A percentile compares a stretch with the other conserved stretches of the same genome.
These are phyloP conservation scores for Xenus cinereus DNA, from an alignment of 2,113 vertebrate species.

Conservation along the genomic window DNA sequence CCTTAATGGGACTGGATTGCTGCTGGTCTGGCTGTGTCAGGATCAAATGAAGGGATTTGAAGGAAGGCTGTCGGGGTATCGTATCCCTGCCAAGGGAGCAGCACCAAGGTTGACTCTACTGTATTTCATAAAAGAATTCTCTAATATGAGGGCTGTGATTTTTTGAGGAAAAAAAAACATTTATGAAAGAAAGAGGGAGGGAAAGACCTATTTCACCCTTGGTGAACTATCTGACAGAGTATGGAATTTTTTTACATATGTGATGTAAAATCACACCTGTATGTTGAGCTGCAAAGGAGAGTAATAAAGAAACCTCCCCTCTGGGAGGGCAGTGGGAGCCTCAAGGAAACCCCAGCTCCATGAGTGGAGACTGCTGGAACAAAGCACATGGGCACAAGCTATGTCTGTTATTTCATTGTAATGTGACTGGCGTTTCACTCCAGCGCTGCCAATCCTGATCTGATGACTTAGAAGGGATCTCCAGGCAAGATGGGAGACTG, in stretches of 20 bases:
- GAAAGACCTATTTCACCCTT: background rate
- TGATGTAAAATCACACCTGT: background rate
- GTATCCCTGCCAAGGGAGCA: background rate
- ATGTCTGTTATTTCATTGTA: background rate
- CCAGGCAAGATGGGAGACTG: background rate
- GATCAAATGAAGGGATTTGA: background rate
- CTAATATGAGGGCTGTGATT: background rate
- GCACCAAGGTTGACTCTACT: background rate
- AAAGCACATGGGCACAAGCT: background rate
- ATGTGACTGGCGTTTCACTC: background rate
- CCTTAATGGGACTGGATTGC: background rate
- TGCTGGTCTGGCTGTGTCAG: background rate
- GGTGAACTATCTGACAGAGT: background rate
- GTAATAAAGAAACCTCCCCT: background rate
- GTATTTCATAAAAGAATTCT: background rate
- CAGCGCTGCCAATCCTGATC: background rate
- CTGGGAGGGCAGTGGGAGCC: background rate
- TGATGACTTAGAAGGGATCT: background rate
- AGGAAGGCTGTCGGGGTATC: background rate
- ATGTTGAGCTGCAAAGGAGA: background rate
- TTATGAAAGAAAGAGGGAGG: background rate
- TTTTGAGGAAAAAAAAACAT: background rate
- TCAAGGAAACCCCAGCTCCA: background rate
- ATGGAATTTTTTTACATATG: background rate
- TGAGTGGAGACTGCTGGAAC: background rate